Base-by-base conservation (phyloP, 1,140 invertebrate genomes). In the Charaxes varanes region DNA sequence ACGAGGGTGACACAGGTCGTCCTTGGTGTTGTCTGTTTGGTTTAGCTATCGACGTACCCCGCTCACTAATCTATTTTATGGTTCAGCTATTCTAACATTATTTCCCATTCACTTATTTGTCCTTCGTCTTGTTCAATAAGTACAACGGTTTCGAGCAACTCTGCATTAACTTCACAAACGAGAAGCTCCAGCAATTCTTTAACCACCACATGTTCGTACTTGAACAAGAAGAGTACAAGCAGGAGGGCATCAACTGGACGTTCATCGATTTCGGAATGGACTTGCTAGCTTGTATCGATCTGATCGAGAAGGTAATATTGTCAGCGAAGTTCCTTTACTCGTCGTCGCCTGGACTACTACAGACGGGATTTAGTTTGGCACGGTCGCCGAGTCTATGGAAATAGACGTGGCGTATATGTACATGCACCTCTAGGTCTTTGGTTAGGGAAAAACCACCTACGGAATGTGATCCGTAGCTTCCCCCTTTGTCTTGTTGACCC, bases 221-320 rank as follows among this genome's bases (percentile, higher is more conserved):
- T 68, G 96, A 98, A 88, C 95, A 97, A 91, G 95, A 97, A 88
- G 96, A 98, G 85, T 98, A 98, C 89, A 96, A 95, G 84, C 93
- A 88, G 76, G 95, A 97, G 87, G 94, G 94, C 70, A 97, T 98
- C 87, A 89, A 95, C 52, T 98, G 96, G 96, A 89, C 91, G 64
- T 97, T 97, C 88, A 97, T 97, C 85, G 95, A 97, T 91, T 97
- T 98, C 87, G 96, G 96, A 87, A 97, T 98, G 94, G 96, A 97
- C 86, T 91, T 98, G 82, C 90, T 95, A 77, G 94, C 94, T 84
- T 97, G 94, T 92, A 97, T 98, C 88, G 95, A 97, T 86, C 88
- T 98, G 53, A 97, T 98, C 85, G 96, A 98, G 88, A 97, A 97
- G 94, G 95, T 97, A 91, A 84, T 72, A 64, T n/a, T n/a, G 64